Evolutionary conservation across 2,113 vertebrate genomes (phyloP).

Genomic region (Origma solitaria): DNA sequence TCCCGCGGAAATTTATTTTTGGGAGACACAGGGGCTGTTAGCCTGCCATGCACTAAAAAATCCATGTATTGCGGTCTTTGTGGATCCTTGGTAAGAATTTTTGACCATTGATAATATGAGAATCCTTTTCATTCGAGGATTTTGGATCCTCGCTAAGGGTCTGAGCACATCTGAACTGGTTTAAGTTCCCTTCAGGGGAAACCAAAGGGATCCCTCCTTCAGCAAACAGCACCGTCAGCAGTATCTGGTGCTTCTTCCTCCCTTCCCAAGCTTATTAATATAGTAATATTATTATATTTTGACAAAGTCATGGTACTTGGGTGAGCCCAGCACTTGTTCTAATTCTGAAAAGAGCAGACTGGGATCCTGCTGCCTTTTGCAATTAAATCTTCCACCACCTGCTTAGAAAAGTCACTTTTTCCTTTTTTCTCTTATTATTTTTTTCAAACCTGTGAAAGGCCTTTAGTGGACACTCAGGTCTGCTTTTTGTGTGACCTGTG

Average conservation of each 20-base stretch:
- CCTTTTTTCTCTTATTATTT: background rate
- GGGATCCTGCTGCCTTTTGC: background rate
- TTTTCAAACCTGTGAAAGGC: background rate
- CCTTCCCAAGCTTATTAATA: background rate
- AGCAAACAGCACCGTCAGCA: background rate
- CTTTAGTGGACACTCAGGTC: background rate
- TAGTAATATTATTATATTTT: too few relatives aligned
- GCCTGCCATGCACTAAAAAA: background rate
- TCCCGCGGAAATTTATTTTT: background rate
- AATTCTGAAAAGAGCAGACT: background rate
- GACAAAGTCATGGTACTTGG: background rate
- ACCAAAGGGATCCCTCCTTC: background rate
- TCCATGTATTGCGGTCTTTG: background rate
- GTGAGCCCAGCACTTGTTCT: accelerated
- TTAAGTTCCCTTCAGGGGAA: background rate
- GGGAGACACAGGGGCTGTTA: accelerated
- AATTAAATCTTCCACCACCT: background rate
- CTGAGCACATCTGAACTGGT: background rate
- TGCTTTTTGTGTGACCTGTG: background rate
- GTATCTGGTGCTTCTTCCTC: background rate
- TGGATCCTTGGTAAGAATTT: background rate
- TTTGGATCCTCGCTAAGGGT: background rate
- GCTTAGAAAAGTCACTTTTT: background rate
- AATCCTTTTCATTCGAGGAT: background rate
- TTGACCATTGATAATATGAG: accelerated